Evolutionary conservation across 2,888 invertebrate species (phyloP), one percentile per base, ranked within the genome.

Genomic region (Seira ritae): DNA sequence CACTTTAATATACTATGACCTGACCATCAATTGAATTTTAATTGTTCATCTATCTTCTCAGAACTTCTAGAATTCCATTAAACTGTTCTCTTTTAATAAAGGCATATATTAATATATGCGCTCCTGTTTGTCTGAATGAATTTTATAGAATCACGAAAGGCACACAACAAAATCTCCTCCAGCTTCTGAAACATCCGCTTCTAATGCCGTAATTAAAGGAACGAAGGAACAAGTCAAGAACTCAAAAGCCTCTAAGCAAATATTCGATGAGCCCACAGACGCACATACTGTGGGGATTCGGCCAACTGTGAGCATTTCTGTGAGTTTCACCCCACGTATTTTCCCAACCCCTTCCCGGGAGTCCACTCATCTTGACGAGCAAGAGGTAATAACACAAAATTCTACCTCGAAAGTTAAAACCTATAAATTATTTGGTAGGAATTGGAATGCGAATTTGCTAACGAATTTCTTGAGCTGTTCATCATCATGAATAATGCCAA

Each of bases 301-400:
- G 88, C 91, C 92, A 88, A 90, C 91, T 23, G 92, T 92, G 6
- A 92, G 92, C 55, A 92, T 96, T 73, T 92, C 93, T 86, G 93
- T 96, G 10, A 92, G 91, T 37, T 96, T 96, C 90, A 95, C 96
- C 0, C 93, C 94, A 10, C 92, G 97, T 77, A 92, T 92, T 22
- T 96, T 97, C 90, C 95, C 96, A 0, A 96, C 97, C 0, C 96
- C 97, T 0, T 94, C 94, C 73, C 92, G 96, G 84, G 96, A 96
- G 90, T 95, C 95, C 0, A 92, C 92, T 70, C 92, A 92, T 17
- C 91, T 92, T 0, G 94, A 95, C 90, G 96, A 97, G 90, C 93
- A 95, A 88, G 94, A 95, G 91, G 93, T 92, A 89, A 83, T 17
- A 22, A 65, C 46, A 10, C 23, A 42, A 42, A 42, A 42, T 8